These are phyloP conservation scores for Harpegnathos saltator DNA, from an alignment of 1,140 invertebrate species.

Conservation along the genomic window DNA sequence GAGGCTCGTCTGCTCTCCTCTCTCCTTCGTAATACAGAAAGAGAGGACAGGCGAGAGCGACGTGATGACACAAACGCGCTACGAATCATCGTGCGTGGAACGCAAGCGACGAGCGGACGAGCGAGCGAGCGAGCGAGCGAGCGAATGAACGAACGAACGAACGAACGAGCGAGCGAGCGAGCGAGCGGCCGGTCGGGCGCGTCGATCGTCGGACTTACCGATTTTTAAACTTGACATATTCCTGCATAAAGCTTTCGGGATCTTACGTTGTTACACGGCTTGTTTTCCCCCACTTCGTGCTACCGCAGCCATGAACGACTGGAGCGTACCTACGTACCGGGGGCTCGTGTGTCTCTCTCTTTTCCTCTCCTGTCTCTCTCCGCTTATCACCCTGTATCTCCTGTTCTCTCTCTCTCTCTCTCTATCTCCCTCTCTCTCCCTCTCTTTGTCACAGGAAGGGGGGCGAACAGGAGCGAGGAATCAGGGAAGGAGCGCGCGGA, in stretches of 20 bases:
- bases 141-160: neutral
- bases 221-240: slow-evolving; percentile 90
- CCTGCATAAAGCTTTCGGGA: slow-evolving; percentile 82
- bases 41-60: slow-evolving; percentile 5
- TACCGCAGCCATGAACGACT: slow-evolving; percentile 82
- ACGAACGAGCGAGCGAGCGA: neutral
- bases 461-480: slow-evolving; percentile 61
- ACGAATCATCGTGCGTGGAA: slow-evolving; percentile 28
- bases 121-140: neutral
- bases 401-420: neutral
- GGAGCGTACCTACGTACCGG: slow-evolving; percentile 69
- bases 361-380: neutral
- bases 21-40: neutral
- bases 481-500: slow-evolving; percentile 68
- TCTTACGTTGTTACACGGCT: slow-evolving; percentile 78
- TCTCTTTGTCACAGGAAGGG: slow-evolving; percentile 49
- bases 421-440: neutral
- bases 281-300: slow-evolving; percentile 81
- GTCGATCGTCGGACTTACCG: slow-evolving; percentile 84
- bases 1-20: slow-evolving; percentile 16
- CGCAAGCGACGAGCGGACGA: neutral
- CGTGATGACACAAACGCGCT: slow-evolving; percentile 45
- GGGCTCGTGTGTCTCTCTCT: slow-evolving; percentile 61
- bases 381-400: neutral
- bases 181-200: neutral